A percentile compares a stretch with the other conserved stretches of the same genome.
These are phyloP conservation scores for Cyphomyrmex costatus DNA, from an alignment of 1,140 invertebrate genomes.

Conservation along the genomic window DNA sequence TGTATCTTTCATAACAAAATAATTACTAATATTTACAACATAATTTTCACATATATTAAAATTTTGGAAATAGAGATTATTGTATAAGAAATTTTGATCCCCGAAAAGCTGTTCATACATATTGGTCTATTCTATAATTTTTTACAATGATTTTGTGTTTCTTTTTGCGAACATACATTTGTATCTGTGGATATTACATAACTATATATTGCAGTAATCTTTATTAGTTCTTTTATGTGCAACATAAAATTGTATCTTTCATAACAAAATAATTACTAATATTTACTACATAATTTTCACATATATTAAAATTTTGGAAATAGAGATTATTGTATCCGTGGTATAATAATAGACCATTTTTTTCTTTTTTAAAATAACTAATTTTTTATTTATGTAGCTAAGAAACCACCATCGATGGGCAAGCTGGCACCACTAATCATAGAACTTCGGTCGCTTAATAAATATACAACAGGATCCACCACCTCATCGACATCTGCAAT, in stretches of 20 bases:
- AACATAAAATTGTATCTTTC: background rate
- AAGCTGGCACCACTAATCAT: slow-evolving; percentile 94
- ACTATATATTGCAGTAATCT: background rate
- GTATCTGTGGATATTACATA: background rate
- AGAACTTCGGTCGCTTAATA: slow-evolving; percentile 93
- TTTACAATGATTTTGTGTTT: too few species aligned
- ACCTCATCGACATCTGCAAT: slow-evolving; percentile 94
- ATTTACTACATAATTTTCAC: background rate
- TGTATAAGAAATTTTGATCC: background rate
- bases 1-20: background rate
- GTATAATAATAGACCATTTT: background rate
- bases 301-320: background rate
- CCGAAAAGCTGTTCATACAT: too few species aligned
- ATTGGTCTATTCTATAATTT: too few species aligned
- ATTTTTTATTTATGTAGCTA: slow-evolving; percentile 78
- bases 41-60: background rate
- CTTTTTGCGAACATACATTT: too few species aligned
- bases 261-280: background rate
- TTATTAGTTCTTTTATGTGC: background rate
- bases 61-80: background rate
- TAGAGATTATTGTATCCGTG: background rate
- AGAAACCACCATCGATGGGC: slow-evolving; percentile 95
- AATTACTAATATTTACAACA: background rate
- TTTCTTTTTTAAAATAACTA: slow-evolving; percentile 18
- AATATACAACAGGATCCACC: slow-evolving; percentile 92